Percentiles rank a stretch among this genome's conserved stretches.
Evolutionary conservation across 2,888 invertebrate genomes (phyloP).

Genomic region (Athalia circularis): DNA sequence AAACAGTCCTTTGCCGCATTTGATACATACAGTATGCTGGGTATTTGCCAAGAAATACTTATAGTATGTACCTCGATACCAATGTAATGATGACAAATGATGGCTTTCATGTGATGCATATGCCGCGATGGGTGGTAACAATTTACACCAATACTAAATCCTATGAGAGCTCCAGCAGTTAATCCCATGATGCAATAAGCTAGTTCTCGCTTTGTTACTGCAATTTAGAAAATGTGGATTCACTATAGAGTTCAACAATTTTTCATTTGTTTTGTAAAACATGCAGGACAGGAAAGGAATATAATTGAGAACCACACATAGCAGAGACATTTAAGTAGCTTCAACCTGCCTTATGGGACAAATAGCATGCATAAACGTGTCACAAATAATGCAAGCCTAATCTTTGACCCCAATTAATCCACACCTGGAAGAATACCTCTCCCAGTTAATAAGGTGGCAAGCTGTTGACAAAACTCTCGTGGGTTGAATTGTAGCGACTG

Average conservation of each 20-base stretch:
- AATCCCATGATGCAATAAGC: conserved; percentile 73
- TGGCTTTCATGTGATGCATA: conserved; percentile 74
- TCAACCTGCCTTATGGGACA: background rate
- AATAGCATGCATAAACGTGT: too few relatives aligned
- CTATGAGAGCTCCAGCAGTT: conserved; percentile 72
- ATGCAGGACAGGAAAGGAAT: background rate
- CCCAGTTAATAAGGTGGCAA: conserved; percentile 55
- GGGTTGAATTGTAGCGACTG: conserved; percentile 61
- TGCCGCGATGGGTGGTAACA: conserved; percentile 65
- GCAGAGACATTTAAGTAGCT: background rate
- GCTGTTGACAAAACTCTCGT: conserved; percentile 59
- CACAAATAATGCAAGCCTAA: background rate
- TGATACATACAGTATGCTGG: background rate
- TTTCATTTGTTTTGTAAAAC: background rate
- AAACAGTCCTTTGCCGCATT: background rate
- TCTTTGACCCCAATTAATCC: background rate
- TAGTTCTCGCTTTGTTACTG: conserved; percentile 74
- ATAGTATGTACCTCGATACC: conserved; percentile 73
- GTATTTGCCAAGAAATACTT: conserved; percentile 12
- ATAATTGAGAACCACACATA: background rate
- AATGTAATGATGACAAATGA: conserved; percentile 74
- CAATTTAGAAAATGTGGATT: conserved; percentile 49
- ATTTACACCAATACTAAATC: conserved; percentile 71
- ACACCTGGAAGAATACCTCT: conserved; percentile 57
- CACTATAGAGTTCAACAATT: background rate